These are phyloP conservation scores for Aurelia sp. DNA, from an alignment of 30 jellyfish, hydroid and myxozoan genomes.

Conservation along the genomic window DNA sequence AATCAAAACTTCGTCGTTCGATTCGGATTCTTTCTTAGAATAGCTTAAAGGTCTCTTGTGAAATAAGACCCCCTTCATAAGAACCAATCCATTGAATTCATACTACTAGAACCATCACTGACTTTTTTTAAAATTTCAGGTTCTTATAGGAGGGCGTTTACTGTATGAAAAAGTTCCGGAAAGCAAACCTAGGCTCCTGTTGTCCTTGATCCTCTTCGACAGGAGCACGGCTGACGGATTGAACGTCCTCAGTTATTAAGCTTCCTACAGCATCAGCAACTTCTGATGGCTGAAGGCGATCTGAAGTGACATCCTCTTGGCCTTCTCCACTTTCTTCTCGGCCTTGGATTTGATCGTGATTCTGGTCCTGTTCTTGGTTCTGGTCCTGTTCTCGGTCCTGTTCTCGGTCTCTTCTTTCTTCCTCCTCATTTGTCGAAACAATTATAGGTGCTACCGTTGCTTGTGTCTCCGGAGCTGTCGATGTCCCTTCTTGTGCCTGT, in stretches of 20 bases:
- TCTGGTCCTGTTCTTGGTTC: background rate
- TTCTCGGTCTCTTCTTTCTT: background rate
- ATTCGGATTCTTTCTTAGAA: too few species aligned
- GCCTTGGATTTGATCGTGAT: background rate
- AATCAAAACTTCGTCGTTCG: too few species aligned
- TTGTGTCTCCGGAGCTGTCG: slow-evolving; percentile 29
- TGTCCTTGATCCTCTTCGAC: background rate
- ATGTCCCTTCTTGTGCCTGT: slow-evolving; percentile 55
- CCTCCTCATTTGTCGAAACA: slow-evolving; percentile 23
- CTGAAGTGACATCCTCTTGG: background rate
- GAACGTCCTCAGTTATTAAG: background rate
- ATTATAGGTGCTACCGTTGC: slow-evolving; percentile 76
- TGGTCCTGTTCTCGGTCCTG: background rate
- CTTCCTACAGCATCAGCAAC: slow-evolving; percentile 18
- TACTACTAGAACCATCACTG: too few species aligned
- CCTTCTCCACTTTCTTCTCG: background rate
- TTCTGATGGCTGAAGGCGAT: slow-evolving; percentile 18
- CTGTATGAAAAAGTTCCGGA: background rate
- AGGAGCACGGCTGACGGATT: background rate
- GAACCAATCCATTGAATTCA: too few species aligned
- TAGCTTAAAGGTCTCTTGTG: too few species aligned
- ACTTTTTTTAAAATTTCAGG: too few species aligned
- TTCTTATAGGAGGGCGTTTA: background rate
- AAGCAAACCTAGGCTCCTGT: background rate
- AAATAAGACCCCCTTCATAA: too few species aligned